Percentiles rank a stretch among this genome's conserved stretches.
Evolutionary conservation across 2,113 vertebrate genomes (phyloP).

Genomic region (Alexandromys fortis): DNA sequence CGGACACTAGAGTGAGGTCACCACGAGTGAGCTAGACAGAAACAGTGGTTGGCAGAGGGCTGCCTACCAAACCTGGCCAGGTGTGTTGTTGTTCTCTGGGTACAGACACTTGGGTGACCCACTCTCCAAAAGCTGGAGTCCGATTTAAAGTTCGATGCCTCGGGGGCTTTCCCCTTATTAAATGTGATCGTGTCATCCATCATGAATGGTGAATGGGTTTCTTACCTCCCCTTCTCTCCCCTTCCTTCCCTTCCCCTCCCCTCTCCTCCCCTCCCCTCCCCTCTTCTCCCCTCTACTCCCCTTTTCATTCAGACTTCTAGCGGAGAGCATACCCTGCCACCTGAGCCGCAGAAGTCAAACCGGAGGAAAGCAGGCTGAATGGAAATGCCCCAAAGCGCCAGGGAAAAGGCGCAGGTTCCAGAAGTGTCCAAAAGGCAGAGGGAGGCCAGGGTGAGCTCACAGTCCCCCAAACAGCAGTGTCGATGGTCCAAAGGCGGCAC

Average conservation of each 20-base stretch:
- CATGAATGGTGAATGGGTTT: background rate
- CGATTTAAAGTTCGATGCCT: background rate
- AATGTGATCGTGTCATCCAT: background rate
- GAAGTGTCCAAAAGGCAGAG: background rate
- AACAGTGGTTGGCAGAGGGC: background rate
- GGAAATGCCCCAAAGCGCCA: background rate
- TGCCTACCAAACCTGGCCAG: background rate
- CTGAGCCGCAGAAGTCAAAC: background rate
- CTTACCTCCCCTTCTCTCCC: background rate
- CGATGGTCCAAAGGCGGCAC: background rate
- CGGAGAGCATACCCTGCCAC: background rate
- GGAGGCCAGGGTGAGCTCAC: background rate
- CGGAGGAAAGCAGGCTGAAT: background rate
- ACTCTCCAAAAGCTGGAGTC: background rate
- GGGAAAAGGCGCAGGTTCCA: background rate
- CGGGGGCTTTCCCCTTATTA: background rate
- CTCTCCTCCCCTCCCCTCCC: background rate
- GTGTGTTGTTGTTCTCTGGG: background rate
- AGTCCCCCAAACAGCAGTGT: background rate
- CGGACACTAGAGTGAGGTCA: conserved; percentile 30
- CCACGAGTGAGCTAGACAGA: background rate
- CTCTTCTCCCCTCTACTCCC: background rate
- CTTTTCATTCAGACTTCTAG: background rate
- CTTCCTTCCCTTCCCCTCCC: no score
- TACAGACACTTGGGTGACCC: background rate